Evolutionary conservation across 1,140 invertebrate genomes (phyloP).

Genomic region (Rhopalosiphum padi): DNA sequence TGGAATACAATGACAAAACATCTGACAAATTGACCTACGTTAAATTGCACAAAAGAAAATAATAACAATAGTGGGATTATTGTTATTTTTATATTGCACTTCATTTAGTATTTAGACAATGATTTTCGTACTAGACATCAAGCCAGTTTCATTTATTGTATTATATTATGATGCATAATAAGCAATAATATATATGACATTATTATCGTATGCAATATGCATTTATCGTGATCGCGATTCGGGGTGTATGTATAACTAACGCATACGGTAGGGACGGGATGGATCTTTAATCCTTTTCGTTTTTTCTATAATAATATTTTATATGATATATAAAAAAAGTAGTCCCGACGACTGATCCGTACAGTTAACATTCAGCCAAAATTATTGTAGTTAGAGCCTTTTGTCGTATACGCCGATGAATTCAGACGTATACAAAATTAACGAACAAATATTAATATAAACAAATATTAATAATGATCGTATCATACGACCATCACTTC

Average conservation of each 20-base stretch:
- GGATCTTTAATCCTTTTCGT: not conserved
- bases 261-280: not conserved
- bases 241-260: not conserved
- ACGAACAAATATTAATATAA: no score
- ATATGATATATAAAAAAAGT: not conserved
- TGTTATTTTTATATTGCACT: constrained; percentile 23
- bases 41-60: constrained; percentile 28
- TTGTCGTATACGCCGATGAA: no score
- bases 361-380: no score
- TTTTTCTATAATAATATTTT: not conserved
- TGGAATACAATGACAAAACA: constrained; percentile 21
- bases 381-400: no score
- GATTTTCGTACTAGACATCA: not conserved
- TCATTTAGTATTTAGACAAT: constrained; percentile 36
- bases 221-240: not conserved
- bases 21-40: constrained; percentile 53
- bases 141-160: constrained; percentile 15
- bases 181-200: not conserved
- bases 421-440: no score
- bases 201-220: constrained; percentile 10
- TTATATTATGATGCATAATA: not conserved
- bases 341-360: no score
- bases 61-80: constrained; percentile 49
- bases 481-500: no score
- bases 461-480: no score